Base-by-base conservation (phyloP, 2,888 invertebrate species). In the Deilephila elpenor region DNA sequence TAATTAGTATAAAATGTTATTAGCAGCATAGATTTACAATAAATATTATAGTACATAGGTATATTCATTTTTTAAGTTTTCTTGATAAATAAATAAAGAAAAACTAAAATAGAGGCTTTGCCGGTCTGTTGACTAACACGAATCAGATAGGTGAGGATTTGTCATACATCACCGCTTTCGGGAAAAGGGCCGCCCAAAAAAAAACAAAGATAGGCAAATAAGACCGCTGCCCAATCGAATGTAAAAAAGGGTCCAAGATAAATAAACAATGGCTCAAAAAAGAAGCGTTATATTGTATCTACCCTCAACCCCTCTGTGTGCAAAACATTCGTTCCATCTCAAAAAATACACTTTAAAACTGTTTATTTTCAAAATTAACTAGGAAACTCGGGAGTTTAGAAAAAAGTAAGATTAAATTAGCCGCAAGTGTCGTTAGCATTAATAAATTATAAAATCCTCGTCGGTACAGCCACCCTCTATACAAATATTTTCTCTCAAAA, bases 181-280 rank as follows among this genome's bases (percentile, higher is more conserved):
- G 44, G 14, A 44, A 14, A 44, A 44, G 14, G 44, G 44, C 11
- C 44, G 5, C 29, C 25, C 25, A 0, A 25, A 60, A 59, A 59
- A 59, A 59, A 59, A 59, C 25, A 59, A 11, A 59, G 20, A 20
- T 20, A 59, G 25, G 25, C 20, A 20, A 25, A 59, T n/a, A 20
- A 4, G 25, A 59, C 20, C 25, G 25, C 25, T 25, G 34, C 34
- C n/a, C 3, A 34, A 62, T n/a, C 62, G 11, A 62, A 37, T 34
- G 34, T 61, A 61, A 61, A 59, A 62, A 62, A n/a, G 62, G 34
- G n/a, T 62, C 34, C n/a, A 37, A 62, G 34, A 62, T 62, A 62
- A 37, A 62, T 62, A 62, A 34, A 62, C 34, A 32, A 19, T 19
- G 8, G 34, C n/a, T 34, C 25, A 25, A 60, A 44, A 37, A 44